These are phyloP conservation scores for Philotrypesis tridentata DNA, from an alignment of 1,140 invertebrate species.

Conservation along the genomic window DNA sequence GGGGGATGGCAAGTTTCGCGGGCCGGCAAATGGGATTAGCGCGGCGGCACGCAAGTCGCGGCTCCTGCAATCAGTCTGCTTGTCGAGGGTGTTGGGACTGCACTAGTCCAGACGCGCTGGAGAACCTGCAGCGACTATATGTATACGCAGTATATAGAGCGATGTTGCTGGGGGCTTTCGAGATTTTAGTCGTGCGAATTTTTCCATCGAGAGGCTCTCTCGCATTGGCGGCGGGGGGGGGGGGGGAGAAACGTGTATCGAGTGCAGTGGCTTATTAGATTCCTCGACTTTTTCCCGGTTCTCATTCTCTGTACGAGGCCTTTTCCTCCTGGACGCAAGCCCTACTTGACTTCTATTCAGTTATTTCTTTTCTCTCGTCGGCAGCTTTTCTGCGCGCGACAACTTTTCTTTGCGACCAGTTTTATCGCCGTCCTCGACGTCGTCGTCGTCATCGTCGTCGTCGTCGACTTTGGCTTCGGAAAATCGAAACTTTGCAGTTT, in stretches of 20 bases:
- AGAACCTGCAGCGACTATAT: no score
- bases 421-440: background rate
- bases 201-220: no score
- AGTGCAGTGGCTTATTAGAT: constrained; percentile 3
- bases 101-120: no score
- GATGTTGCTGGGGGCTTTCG: background rate
- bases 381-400: background rate
- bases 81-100: background rate
- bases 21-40: constrained; percentile 25
- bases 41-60: background rate
- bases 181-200: no score
- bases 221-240: background rate
- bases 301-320: no score
- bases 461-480: no score
- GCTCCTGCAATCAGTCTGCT: constrained; percentile 21
- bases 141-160: background rate
- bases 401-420: background rate
- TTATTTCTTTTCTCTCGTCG: background rate
- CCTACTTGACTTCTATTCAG: background rate
- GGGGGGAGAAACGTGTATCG: background rate
- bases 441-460: no score
- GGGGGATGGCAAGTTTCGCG: background rate
- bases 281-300: background rate
- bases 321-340: background rate
- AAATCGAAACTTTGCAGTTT: no score